Conservation (phyloP, 2,888 invertebrate genomes). For the Leptinotarsa rubiginosa region DNA sequence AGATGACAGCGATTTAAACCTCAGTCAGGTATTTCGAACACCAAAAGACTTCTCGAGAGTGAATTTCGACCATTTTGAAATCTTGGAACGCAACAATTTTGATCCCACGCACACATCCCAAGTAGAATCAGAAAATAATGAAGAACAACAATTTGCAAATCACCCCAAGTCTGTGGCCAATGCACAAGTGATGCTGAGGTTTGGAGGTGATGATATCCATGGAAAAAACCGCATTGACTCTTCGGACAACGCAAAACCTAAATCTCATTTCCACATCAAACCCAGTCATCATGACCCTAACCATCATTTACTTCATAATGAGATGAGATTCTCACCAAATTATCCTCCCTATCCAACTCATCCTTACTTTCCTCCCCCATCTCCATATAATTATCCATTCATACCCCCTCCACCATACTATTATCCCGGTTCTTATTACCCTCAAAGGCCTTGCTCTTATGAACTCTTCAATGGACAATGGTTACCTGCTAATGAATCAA, state of each 20-base stretch:
- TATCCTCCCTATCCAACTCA: conserved; percentile 24
- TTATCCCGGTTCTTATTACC: conserved; percentile 35
- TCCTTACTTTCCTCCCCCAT: conserved; percentile 24
- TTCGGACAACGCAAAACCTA: conserved; percentile 3
- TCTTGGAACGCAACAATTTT: conserved; percentile 57
- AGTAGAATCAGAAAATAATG: conserved; percentile 11
- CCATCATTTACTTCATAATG: background rate
- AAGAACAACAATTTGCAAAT: conserved; percentile 17
- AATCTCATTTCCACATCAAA: background rate
- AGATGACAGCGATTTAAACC: conserved; percentile 41
- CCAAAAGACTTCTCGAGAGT: conserved; percentile 53
- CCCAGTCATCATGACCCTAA: background rate
- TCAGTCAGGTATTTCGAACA: conserved; percentile 54
- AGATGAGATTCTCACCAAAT: background rate
- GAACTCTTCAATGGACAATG: conserved; percentile 40
- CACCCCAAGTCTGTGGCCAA: conserved; percentile 51
- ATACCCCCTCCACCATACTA: conserved; percentile 36
- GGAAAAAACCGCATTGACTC: conserved; percentile 36
- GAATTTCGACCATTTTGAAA: conserved; percentile 57
- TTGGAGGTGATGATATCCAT: conserved; percentile 51
- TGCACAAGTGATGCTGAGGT: conserved; percentile 55
- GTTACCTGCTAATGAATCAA: conserved; percentile 26
- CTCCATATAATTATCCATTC: conserved; percentile 44
- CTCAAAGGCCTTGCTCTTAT: background rate
- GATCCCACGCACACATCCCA: conserved; percentile 25